Percentiles rank a stretch among this genome's conserved stretches.
Evolutionary conservation across 2,113 vertebrate genomes (phyloP).

Genomic region (Numida meleagris): DNA sequence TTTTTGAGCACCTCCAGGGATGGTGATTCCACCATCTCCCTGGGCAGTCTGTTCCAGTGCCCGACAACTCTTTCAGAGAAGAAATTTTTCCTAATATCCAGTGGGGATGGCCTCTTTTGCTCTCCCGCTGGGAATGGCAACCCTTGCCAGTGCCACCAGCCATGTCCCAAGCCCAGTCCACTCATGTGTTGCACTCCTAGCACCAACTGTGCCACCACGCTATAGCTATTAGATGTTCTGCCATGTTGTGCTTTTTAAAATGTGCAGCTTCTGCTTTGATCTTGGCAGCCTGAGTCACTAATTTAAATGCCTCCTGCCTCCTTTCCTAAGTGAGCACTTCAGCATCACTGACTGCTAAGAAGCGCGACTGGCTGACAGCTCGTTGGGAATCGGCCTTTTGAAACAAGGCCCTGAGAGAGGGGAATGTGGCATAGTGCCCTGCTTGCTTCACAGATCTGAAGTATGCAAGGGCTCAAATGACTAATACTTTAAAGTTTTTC

Average conservation of each 20-base stretch:
- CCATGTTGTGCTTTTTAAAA: slow-evolving; percentile 10
- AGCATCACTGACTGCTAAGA: slow-evolving; percentile 37
- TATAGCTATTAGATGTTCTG: slow-evolving; percentile 18
- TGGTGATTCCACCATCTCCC: no score
- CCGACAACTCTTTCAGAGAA: no score
- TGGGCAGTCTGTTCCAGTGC: no score
- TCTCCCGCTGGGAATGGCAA: not conserved
- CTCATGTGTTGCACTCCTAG: slow-evolving; percentile 15
- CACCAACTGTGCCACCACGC: not conserved
- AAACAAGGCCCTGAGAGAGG: slow-evolving; percentile 58
- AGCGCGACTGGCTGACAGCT: slow-evolving; percentile 62
- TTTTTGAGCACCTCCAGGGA: no score
- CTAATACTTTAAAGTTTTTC: slow-evolving; percentile 11
- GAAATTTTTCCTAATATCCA: no score
- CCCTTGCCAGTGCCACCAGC: slow-evolving; percentile 9
- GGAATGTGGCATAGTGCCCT: slow-evolving; percentile 38
- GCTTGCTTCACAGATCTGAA: slow-evolving; percentile 57
- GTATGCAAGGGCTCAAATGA: not conserved
- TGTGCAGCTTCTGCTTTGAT: slow-evolving; percentile 30
- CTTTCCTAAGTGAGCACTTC: slow-evolving; percentile 47
- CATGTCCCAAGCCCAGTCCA: not conserved
- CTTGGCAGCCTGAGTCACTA: slow-evolving; percentile 41
- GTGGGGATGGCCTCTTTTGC: not conserved
- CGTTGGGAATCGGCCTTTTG: slow-evolving; percentile 19
- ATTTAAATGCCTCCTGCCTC: slow-evolving; percentile 66